These are phyloP conservation scores for Torymus texanus DNA, from an alignment of 2,888 invertebrate species.

Conservation along the genomic window DNA sequence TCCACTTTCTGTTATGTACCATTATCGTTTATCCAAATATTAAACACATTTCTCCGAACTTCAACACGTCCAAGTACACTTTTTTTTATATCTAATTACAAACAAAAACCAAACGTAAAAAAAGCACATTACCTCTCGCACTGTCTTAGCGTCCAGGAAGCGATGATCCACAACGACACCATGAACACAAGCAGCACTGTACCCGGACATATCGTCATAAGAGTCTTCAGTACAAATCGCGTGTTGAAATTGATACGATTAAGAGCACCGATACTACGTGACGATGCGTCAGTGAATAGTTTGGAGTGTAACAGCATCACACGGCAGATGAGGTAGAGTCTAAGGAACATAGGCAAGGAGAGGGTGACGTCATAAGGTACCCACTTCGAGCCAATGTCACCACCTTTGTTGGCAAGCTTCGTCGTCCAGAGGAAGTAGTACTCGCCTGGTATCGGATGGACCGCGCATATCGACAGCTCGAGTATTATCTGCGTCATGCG, in stretches of 20 bases:
- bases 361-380: conserved; percentile 98
- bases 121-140: conserved; percentile 91
- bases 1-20: too few species aligned
- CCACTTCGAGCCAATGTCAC: conserved; percentile 79
- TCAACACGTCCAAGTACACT: too few species aligned
- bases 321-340: conserved; percentile 98
- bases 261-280: conserved; percentile 96
- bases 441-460: conserved; percentile 98
- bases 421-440: conserved; percentile 98
- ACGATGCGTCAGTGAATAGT: conserved; percentile 99
- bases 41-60: too few species aligned
- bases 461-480: conserved; percentile 96
- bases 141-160: conserved; percentile 98
- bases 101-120: too few species aligned
- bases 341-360: conserved; percentile 99
- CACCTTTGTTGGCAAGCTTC: conserved; percentile 91
- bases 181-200: conserved; percentile 98
- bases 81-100: too few species aligned
- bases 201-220: conserved; percentile 99
- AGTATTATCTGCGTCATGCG: conserved; percentile 93
- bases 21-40: too few species aligned
- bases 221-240: conserved; percentile 96
- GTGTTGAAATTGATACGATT: conserved; percentile 99
- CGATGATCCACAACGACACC: conserved; percentile 99
- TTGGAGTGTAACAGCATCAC: conserved; percentile 99